Evolutionary conservation across 1,140 invertebrate genomes (phyloP).

Genomic region (Pachypsylla venusta): DNA sequence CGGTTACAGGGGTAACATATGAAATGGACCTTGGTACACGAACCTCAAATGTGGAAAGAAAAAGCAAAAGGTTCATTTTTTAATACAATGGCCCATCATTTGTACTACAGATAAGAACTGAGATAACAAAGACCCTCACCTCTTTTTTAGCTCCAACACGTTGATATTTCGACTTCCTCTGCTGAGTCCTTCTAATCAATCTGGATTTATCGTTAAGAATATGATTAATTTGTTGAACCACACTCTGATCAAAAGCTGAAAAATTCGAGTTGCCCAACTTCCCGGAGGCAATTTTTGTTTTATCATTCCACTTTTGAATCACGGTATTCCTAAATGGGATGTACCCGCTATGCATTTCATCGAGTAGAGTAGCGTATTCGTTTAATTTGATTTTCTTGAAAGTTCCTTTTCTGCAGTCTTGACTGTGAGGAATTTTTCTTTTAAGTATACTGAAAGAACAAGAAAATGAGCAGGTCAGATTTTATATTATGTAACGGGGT

Average conservation of each 20-base stretch:
- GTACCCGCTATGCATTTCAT: conserved; percentile 45
- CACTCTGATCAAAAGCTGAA: conserved; percentile 50
- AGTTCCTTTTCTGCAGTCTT: conserved; percentile 27
- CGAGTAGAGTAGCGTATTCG: conserved; percentile 46
- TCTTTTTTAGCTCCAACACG: conserved; percentile 41
- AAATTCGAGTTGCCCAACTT: conserved; percentile 43
- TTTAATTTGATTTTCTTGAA: conserved; percentile 42
- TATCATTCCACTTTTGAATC: conserved; percentile 87
- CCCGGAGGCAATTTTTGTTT: conserved; percentile 52
- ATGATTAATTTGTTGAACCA: conserved; percentile 75
- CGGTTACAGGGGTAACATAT: no score
- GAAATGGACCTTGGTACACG: no score
- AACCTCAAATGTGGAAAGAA: no score
- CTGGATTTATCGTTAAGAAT: conserved; percentile 60
- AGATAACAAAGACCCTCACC: no score
- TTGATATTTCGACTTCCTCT: conserved; percentile 56
- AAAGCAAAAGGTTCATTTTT: no score
- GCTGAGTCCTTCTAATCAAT: conserved; percentile 62
- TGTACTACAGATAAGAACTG: no score
- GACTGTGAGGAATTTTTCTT: conserved; percentile 16
- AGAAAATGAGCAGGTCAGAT: conserved; percentile 16
- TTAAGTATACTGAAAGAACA: conserved; percentile 17
- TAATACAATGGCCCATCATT: no score
- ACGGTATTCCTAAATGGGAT: conserved; percentile 53
- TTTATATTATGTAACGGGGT: neutral